Percentiles rank a stretch among this genome's conserved stretches.
Conservation (phyloP, 2,888 invertebrate genomes). For the Auanema freiburgensis region DNA sequence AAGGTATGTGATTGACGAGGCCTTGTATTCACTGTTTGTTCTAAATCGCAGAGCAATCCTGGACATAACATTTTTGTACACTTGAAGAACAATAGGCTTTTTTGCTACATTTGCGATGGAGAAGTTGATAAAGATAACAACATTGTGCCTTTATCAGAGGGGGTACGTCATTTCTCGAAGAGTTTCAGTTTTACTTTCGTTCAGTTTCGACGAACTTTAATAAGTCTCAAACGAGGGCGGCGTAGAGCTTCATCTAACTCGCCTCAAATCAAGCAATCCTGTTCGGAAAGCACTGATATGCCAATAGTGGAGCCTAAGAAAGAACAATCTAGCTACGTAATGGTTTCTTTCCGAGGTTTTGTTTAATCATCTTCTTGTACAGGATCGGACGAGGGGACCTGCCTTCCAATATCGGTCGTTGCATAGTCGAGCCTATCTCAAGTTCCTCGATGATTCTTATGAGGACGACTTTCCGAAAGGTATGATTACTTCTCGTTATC, state of each 20-base stretch:
- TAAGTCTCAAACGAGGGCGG: constrained; percentile 11
- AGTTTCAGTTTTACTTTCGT: neutral
- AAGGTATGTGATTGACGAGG: too few species aligned
- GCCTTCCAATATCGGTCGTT: constrained; percentile 20
- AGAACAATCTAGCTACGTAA: neutral
- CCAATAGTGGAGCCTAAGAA: neutral
- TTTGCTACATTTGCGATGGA: constrained; percentile 17
- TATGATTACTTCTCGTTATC: neutral
- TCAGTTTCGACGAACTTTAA: neutral
- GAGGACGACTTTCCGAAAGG: constrained; percentile 29
- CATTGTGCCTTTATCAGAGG: constrained; percentile 10
- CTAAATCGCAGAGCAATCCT: too few species aligned
- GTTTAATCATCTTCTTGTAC: too few species aligned
- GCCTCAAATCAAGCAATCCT: constrained; percentile 3
- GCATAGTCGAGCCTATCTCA: constrained; percentile 23
- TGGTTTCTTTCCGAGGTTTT: too few species aligned
- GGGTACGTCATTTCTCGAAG: constrained; percentile 1
- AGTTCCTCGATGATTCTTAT: constrained; percentile 25
- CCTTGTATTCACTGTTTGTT: too few species aligned
- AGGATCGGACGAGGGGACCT: constrained; percentile 17
- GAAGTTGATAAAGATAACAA: constrained; percentile 18
- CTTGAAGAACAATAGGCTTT: constrained; percentile 16
- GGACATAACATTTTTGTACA: constrained; percentile 16
- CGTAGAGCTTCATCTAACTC: neutral
- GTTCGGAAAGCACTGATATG: neutral